These are phyloP conservation scores for Megalurothrips usitatus DNA, from an alignment of 2,888 invertebrate genomes.

Conservation along the genomic window DNA sequence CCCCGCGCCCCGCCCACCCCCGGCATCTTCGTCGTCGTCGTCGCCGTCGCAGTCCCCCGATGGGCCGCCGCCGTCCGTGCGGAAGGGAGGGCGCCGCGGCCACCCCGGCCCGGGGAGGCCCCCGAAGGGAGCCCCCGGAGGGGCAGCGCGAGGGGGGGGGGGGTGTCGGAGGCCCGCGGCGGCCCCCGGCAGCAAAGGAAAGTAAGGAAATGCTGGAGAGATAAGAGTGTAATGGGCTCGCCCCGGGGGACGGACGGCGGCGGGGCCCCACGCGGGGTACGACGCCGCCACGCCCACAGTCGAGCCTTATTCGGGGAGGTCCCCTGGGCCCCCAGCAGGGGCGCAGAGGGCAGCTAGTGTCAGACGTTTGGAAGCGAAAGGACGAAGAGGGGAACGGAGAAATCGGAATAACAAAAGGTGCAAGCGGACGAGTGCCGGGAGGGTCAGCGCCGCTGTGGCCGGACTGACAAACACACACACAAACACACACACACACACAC, in stretches of 20 bases:
- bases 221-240: slow-evolving; percentile 12
- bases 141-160: background rate
- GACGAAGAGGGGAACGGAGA: background rate
- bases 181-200: slow-evolving; percentile 2
- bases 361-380: background rate
- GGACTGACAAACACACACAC: too few species aligned
- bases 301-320: background rate
- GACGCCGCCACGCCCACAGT: background rate
- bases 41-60: too few species aligned
- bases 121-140: background rate
- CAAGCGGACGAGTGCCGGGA: background rate
- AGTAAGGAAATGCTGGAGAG: slow-evolving; percentile 2
- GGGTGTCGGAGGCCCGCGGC: background rate
- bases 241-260: background rate
- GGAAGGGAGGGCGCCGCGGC: too few species aligned
- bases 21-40: too few species aligned
- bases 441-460: background rate
- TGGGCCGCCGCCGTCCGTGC: too few species aligned
- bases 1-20: too few species aligned
- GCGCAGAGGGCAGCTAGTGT: background rate
- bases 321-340: background rate
- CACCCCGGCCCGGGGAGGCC: background rate
- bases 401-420: background rate
- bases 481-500: too few species aligned
- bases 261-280: background rate